Conservation (phyloP, 2,113 vertebrate species). For the Smithornis capensis region DNA sequence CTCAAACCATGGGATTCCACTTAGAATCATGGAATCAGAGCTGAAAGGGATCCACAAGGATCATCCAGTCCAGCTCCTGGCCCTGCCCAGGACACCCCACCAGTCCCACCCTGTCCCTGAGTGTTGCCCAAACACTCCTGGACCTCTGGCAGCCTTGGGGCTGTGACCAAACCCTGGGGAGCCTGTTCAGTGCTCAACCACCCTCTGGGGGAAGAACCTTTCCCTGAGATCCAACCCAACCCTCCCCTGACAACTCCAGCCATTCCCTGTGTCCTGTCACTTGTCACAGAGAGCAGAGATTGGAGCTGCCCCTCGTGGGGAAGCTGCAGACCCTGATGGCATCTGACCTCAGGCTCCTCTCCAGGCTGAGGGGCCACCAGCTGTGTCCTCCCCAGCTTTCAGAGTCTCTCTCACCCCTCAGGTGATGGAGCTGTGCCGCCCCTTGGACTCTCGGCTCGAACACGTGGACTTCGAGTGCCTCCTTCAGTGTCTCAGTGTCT, state of each 20-base stretch:
- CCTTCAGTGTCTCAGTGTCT: slow-evolving; percentile 86
- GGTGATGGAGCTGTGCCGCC: slow-evolving; percentile 92
- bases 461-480: slow-evolving; percentile 96
- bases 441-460: slow-evolving; percentile 90
- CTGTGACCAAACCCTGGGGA: neutral
- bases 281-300: neutral
- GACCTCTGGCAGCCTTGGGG: neutral
- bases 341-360: neutral
- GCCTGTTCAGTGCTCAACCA: neutral
- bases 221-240: fast-evolving
- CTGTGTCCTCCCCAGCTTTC: neutral
- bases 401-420: slow-evolving; percentile 33
- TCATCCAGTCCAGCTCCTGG: too few relatives aligned
- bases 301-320: neutral
- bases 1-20: fast-evolving
- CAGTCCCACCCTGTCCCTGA: neutral
- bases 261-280: neutral
- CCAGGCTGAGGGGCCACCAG: neutral
- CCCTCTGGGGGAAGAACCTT: neutral
- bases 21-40: neutral
- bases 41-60: neutral
- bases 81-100: neutral
- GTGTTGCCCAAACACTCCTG: fast-evolving
- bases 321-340: neutral
- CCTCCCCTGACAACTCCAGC: neutral